A percentile compares a stretch with the other conserved stretches of the same genome.
phyloP scores from a whole-genome alignment of 2,797 vertebrate species.

The Amblyopsis hoosieri region DNA sequence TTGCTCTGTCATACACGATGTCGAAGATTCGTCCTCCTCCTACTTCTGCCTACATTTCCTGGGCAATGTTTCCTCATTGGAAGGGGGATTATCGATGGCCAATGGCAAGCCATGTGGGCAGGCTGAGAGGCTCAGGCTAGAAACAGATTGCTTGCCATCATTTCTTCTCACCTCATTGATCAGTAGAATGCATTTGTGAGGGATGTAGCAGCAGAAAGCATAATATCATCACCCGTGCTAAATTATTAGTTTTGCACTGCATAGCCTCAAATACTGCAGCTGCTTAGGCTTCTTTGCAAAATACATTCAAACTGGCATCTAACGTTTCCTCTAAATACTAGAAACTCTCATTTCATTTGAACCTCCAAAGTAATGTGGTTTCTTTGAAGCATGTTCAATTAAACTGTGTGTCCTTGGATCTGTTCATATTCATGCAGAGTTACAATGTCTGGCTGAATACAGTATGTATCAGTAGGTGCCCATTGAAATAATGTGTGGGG shows the following conservation, averaged over 20 bases:
- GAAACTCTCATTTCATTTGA: slow-evolving; percentile 43
- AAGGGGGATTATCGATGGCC: slow-evolving; percentile 56
- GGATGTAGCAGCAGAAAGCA: slow-evolving; percentile 21
- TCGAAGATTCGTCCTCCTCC: slow-evolving; percentile 27
- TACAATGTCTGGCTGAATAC: slow-evolving; percentile 30
- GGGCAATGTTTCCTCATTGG: slow-evolving; percentile 56
- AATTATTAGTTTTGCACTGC: slow-evolving; percentile 43
- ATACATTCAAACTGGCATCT: slow-evolving; percentile 40
- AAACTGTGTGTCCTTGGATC: slow-evolving; percentile 28
- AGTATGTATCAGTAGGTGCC: slow-evolving; percentile 43
- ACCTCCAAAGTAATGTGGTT: slow-evolving; percentile 37
- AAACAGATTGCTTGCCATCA: slow-evolving; percentile 40
- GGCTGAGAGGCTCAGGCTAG: slow-evolving; percentile 46
- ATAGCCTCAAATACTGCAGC: slow-evolving; percentile 14
- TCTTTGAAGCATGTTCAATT: slow-evolving; percentile 40
- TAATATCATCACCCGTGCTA: slow-evolving; percentile 35
- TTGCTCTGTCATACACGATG: slow-evolving; percentile 46
- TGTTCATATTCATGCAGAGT: slow-evolving; percentile 10
- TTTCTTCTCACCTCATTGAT: slow-evolving; percentile 24
- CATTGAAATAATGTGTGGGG: slow-evolving; percentile 2
- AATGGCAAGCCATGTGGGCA: slow-evolving; percentile 48
- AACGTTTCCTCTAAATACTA: slow-evolving; percentile 38
- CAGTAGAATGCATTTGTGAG: slow-evolving; percentile 25
- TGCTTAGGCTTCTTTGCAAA: neutral
- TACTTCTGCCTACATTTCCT: slow-evolving; percentile 29